Evolutionary conservation across 2,888 invertebrate species (phyloP).

Genomic region (Epirrhoe alternata): DNA sequence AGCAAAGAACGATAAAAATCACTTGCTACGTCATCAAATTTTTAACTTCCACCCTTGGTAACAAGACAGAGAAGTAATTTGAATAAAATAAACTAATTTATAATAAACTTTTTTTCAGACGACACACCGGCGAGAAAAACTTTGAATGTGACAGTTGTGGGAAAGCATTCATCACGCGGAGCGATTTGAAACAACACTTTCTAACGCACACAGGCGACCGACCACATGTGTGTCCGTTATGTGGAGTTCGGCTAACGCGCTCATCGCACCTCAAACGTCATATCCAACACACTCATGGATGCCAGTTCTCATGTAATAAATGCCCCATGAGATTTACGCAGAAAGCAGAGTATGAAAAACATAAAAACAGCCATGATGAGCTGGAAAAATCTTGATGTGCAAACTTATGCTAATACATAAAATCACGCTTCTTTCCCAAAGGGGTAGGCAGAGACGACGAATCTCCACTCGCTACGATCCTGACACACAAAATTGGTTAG

Average conservation of each 20-base stretch:
- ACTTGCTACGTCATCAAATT: no score
- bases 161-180: slow-evolving; percentile 74
- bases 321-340: slow-evolving; percentile 59
- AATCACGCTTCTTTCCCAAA: no score
- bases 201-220: slow-evolving; percentile 71
- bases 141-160: slow-evolving; percentile 73
- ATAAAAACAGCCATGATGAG: slow-evolving; percentile 53
- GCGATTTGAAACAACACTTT: slow-evolving; percentile 76
- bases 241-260: slow-evolving; percentile 71
- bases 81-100: not conserved
- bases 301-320: slow-evolving; percentile 51
- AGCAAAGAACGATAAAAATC: no score
- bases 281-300: slow-evolving; percentile 60
- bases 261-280: slow-evolving; percentile 77
- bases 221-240: slow-evolving; percentile 71
- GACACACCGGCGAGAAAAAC: slow-evolving; percentile 80
- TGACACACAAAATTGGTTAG: no score
- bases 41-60: no score
- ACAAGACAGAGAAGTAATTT: no score
- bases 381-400: slow-evolving; percentile 14
- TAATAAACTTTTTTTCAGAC: no score
- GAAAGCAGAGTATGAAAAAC: slow-evolving; percentile 60
- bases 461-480: no score
- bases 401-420: no score
- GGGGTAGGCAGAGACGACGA: no score